Evolutionary conservation across 2,113 vertebrate species (phyloP), one percentile per base, ranked within the genome.

Genomic region (Poeciliopsis turrubarensis): DNA sequence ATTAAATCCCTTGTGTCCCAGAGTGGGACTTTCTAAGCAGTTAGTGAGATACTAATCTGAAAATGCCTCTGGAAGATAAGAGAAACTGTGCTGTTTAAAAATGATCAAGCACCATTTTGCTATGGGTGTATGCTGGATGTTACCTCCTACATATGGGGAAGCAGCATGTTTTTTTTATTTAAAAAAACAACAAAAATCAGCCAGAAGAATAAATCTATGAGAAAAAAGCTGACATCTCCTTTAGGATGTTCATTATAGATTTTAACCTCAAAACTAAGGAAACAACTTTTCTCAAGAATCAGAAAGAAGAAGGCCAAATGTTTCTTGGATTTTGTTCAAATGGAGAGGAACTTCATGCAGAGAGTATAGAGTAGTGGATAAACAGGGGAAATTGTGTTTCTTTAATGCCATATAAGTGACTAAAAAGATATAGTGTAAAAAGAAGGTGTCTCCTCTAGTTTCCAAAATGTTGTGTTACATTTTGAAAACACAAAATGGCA

Each of bases 131-230:
- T 81, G 65, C 93, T 90, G 89, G 87, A 87, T 89, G 93, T 91
- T 90, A 86, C 88, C 86, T 88, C 15, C 6, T 83, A 82, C 93
- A 89, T 88, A 92, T 90, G 92, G 95, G 94, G 95, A 95, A 95
- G 94, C 89, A 92, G 86, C 79, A 81, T 86, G 82, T 4, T 89
- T 88, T 90, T 90, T 87, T 94, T 34, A 9, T 10, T 9, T 29
- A 34, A 34, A 34, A 34, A 34, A 34, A 34, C 0, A 34, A 34
- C 8, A 9, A 11, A 37, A 37, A 11, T 37, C 34, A 91, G 82
- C 90, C 91, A 91, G 75, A 65, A 79, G 83, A 86, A 91, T 90
- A 89, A 91, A 89, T 86, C 87, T 87, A 89, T 90, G 86, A 92
- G 91, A 81, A 88, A 80, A 67, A 83, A 91, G 85, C 78, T 12